Percentiles rank a stretch among this genome's conserved stretches.
Conservation (phyloP, 2,888 invertebrate genomes). For the Frankliniella intonsa region DNA sequence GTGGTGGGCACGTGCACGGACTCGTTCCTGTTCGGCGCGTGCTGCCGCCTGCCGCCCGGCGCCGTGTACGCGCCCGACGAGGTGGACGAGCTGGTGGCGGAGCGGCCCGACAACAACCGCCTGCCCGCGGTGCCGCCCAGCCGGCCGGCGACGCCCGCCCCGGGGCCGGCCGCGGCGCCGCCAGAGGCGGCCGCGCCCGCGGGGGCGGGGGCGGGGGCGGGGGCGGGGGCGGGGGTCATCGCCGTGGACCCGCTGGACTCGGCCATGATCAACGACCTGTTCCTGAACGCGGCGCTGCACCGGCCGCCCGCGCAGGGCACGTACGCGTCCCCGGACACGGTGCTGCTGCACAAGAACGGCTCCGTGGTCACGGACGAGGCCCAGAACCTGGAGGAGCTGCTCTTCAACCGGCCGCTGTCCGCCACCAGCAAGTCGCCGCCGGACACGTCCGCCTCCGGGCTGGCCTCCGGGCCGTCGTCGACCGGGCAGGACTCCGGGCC, state of each 20-base stretch:
- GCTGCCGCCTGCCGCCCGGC: conserved; percentile 65
- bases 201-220: conserved; percentile 45
- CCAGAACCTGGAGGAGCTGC: conserved; percentile 47
- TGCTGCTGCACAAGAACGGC: conserved; percentile 48
- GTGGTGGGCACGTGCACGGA: conserved; percentile 90
- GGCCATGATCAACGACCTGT: conserved; percentile 9
- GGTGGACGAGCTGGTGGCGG: conserved; percentile 16
- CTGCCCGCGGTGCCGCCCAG: conserved; percentile 34
- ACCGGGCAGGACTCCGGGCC: neutral
- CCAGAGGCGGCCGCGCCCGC: conserved; percentile 41
- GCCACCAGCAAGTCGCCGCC: conserved; percentile 35
- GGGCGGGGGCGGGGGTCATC: conserved; percentile 40
- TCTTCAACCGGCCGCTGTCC: conserved; percentile 37
- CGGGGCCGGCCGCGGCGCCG: conserved; percentile 30
- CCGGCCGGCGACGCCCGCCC: conserved; percentile 29
- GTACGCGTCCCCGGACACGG: conserved; percentile 44
- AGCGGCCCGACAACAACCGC: conserved; percentile 33
- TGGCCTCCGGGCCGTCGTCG: conserved; percentile 34
- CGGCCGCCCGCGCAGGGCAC: conserved; percentile 27
- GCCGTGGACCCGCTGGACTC: conserved; percentile 35
- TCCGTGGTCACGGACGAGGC: conserved; percentile 44
- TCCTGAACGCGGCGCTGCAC: conserved; percentile 22
- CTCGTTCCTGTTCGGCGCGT: conserved; percentile 86
- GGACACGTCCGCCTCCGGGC: conserved; percentile 35
- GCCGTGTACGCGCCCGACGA: conserved; percentile 36